Conservation (phyloP, 2,888 invertebrate genomes). For the Hirudinaria manillensis region DNA sequence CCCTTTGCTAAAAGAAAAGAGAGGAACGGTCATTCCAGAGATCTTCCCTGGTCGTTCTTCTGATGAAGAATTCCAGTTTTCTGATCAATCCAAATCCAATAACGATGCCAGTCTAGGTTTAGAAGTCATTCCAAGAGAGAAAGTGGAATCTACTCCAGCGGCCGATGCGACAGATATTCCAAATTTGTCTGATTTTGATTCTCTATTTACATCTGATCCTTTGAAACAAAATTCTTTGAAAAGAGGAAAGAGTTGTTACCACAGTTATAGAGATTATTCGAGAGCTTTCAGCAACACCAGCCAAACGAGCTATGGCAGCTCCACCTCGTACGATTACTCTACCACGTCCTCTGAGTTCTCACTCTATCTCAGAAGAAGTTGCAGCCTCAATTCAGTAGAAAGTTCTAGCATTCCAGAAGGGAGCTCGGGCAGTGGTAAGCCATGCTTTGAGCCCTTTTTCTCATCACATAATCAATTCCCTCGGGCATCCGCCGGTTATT, state of each 20-base stretch:
- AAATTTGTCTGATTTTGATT: constrained; percentile 1
- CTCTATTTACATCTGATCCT: not conserved
- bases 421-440: not conserved
- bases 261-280: not conserved
- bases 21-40: not conserved
- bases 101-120: not conserved
- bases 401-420: constrained; percentile 10
- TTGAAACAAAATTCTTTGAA: not conserved
- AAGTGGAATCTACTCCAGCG: not conserved
- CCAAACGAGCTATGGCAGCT: constrained; percentile 4
- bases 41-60: not conserved
- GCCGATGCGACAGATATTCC: not conserved
- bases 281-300: constrained; percentile 7
- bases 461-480: too few species aligned
- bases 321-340: constrained; percentile 2
- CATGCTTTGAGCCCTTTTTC: not conserved
- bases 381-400: constrained; percentile 1
- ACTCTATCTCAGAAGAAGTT: not conserved
- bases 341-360: constrained; percentile 4
- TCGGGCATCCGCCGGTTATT: too few species aligned
- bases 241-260: not conserved
- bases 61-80: not conserved
- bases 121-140: not conserved
- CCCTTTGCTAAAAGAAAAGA: too few species aligned
- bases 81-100: not conserved